Evolutionary conservation across 2,888 invertebrate genomes (phyloP).

Genomic region (Listrodromus nycthemerus): DNA sequence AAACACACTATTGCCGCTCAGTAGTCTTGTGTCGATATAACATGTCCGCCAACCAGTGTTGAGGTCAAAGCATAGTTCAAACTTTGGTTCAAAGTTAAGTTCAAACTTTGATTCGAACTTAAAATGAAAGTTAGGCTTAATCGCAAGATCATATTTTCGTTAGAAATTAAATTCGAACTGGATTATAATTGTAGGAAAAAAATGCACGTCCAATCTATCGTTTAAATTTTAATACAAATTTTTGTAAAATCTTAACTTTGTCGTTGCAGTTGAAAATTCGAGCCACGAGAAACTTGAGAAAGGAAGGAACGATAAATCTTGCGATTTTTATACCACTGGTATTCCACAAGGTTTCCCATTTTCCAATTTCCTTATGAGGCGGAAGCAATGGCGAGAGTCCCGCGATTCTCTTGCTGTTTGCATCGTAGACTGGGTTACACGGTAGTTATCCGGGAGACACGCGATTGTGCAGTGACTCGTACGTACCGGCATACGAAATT

Average conservation of each 20-base stretch:
- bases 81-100: not conserved
- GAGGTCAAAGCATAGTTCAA: not conserved
- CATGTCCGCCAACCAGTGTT: not conserved
- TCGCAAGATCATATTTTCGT: too few species aligned
- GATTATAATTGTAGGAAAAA: not conserved
- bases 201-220: not conserved
- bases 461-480: slow-evolving; percentile 43
- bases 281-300: not conserved
- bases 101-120: not conserved
- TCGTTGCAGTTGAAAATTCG: not conserved
- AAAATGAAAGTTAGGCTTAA: too few species aligned
- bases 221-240: not conserved
- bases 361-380: slow-evolving; percentile 64
- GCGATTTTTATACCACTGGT: not conserved
- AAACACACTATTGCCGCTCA: not conserved
- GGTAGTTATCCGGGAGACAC: slow-evolving; percentile 18
- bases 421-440: not conserved
- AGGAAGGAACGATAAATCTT: slow-evolving; percentile 47
- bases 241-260: not conserved
- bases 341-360: slow-evolving; percentile 48
- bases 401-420: not conserved
- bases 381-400: not conserved
- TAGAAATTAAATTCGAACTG: not conserved
- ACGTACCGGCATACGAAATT: slow-evolving; percentile 38
- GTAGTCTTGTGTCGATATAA: not conserved